Conservation (phyloP, 2,113 vertebrate species). For the Entosphenus tridentatus region DNA sequence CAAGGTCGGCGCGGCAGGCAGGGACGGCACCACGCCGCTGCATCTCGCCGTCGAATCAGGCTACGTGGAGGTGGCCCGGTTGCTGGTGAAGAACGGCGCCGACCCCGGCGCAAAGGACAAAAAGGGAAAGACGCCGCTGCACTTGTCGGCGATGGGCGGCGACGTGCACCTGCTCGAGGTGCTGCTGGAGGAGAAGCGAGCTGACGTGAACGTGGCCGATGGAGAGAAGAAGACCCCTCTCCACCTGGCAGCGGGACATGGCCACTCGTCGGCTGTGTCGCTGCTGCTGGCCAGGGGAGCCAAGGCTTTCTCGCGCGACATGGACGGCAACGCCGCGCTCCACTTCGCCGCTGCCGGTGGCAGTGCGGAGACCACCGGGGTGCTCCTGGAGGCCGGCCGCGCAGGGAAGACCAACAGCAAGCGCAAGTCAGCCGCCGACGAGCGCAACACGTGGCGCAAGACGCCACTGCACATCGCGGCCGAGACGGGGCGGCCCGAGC, state of each 20-base stretch:
- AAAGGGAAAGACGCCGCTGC: constrained; percentile 24
- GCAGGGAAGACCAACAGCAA: constrained; percentile 7
- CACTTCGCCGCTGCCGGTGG: constrained; percentile 25
- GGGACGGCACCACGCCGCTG: constrained; percentile 23
- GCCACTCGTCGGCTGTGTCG: constrained; percentile 14
- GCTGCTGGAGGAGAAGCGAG: constrained; percentile 20
- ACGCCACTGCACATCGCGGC: constrained; percentile 26
- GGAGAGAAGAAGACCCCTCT: constrained; percentile 33
- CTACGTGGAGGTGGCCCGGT: constrained; percentile 16
- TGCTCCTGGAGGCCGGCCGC: constrained; percentile 17
- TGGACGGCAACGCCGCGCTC: constrained; percentile 29
- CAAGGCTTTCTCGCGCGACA: constrained; percentile 27
- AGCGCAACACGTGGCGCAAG: constrained; percentile 35
- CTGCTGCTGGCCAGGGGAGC: constrained; percentile 21
- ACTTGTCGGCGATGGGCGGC: constrained; percentile 23
- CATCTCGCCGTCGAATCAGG: constrained; percentile 24
- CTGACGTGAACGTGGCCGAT: constrained; percentile 21
- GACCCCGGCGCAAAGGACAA: constrained; percentile 21
- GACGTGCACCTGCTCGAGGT: constrained; percentile 18
- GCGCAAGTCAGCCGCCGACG: constrained; percentile 20
- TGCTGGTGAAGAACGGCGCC: constrained; percentile 24
- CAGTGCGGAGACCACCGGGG: constrained; percentile 13
- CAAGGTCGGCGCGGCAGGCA: constrained; percentile 20
- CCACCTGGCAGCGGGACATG: constrained; percentile 24
- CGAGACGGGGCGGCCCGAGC: constrained; percentile 19